phyloP scores from a whole-genome alignment of 2,888 invertebrate species.

The Drosophila monieri region DNA sequence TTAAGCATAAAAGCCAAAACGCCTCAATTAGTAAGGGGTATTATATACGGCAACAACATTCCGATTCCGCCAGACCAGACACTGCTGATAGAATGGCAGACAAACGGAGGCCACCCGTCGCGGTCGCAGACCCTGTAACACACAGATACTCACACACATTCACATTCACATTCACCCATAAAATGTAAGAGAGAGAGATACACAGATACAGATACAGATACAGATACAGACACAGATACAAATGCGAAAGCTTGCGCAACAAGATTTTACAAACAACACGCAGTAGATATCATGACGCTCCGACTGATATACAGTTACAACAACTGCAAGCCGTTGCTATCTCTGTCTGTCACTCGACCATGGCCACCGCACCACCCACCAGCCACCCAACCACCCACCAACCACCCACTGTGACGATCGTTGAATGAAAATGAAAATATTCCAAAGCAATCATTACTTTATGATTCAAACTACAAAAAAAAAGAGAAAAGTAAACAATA shows the following conservation, averaged over 20 bases:
- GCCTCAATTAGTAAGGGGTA: constrained; percentile 44
- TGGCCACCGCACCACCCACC: not conserved
- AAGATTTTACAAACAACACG: constrained; percentile 49
- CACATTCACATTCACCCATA: too few relatives aligned
- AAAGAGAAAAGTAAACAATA: constrained; percentile 25
- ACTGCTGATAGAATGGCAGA: constrained; percentile 42
- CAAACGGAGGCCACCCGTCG: constrained; percentile 52
- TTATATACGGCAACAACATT: constrained; percentile 30
- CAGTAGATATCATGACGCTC: constrained; percentile 43
- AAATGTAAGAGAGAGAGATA: constrained; percentile 2
- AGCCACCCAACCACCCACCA: constrained; percentile 1
- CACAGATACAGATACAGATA: constrained; percentile 15
- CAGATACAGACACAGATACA: constrained; percentile 20
- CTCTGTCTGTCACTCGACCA: constrained; percentile 9
- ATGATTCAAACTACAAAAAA: constrained; percentile 16
- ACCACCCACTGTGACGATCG: not conserved
- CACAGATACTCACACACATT: constrained; percentile 9
- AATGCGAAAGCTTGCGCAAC: constrained; percentile 48
- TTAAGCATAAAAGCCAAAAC: constrained; percentile 15
- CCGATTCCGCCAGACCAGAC: constrained; percentile 32
- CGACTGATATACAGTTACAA: constrained; percentile 59
- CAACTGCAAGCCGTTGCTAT: constrained; percentile 30
- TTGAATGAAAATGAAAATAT: constrained; percentile 41
- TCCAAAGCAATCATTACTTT: constrained; percentile 31
- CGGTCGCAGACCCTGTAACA: constrained; percentile 53